Conservation (phyloP, 2,888 invertebrate genomes). For the Scelioninae gen. 2 region DNA sequence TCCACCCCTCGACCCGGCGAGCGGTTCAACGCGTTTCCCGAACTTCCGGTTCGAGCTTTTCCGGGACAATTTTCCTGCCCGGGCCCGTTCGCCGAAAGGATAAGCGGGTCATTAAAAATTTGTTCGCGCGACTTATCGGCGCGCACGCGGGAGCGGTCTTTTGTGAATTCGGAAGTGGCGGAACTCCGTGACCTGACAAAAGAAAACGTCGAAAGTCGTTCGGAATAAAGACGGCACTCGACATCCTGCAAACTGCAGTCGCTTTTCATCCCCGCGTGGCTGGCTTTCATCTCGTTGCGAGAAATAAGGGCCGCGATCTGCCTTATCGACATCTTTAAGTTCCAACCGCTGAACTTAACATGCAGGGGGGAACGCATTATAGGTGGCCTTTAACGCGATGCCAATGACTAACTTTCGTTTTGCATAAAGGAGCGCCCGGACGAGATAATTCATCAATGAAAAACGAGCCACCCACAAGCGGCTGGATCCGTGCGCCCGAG, state of each 20-base stretch:
- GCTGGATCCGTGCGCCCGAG: no score
- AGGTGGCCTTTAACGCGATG: constrained; percentile 33
- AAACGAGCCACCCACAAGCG: constrained; percentile 4
- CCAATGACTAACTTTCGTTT: constrained; percentile 34
- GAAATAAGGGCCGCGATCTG: constrained; percentile 67
- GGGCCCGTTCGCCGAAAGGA: no score
- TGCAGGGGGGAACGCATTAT: constrained; percentile 39
- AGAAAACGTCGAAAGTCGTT: constrained; percentile 69
- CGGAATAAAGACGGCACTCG: constrained; percentile 68
- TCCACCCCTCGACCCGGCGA: no score
- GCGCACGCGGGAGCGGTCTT: no score
- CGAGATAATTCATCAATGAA: constrained; percentile 21
- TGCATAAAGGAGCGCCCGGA: constrained; percentile 16
- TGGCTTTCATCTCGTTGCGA: constrained; percentile 32
- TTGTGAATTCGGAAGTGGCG: constrained; percentile 41
- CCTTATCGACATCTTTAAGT: constrained; percentile 72
- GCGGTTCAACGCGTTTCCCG: no score
- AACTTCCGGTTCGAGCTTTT: no score
- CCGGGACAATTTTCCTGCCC: no score
- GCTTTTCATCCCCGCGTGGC: constrained; percentile 41
- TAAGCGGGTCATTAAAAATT: no score
- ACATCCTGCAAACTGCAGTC: constrained; percentile 58
- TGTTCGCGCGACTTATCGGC: no score
- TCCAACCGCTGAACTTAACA: constrained; percentile 46
- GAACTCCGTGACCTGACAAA: constrained; percentile 72